phyloP scores from a whole-genome alignment of 2,888 invertebrate species.

The Pecten maximus region DNA sequence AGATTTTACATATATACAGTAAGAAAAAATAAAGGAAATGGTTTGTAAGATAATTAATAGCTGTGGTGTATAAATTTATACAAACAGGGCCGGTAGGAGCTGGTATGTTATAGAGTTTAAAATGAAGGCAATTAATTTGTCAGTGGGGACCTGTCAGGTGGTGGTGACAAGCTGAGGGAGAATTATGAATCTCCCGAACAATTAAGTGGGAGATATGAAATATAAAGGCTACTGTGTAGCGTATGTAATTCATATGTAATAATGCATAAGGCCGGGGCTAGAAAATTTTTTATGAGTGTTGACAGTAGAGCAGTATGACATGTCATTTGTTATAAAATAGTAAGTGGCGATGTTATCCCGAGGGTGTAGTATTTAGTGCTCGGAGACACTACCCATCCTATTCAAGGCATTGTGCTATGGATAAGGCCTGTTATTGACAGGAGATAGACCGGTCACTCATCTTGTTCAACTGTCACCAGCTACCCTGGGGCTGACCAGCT shows the following conservation, averaged over 20 bases:
- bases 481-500: background rate
- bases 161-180: conserved; percentile 56
- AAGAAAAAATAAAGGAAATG: background rate
- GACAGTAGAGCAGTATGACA: conserved; percentile 27
- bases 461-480: background rate
- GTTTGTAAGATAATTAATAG: background rate
- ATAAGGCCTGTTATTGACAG: conserved; percentile 11
- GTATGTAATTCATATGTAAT: background rate
- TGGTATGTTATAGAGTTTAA: background rate
- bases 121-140: conserved; percentile 26
- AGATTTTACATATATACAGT: background rate
- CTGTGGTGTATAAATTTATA: background rate
- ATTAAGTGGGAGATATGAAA: background rate
- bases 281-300: conserved; percentile 10
- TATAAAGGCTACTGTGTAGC: background rate
- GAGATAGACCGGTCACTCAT: conserved; percentile 5
- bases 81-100: background rate
- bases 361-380: background rate
- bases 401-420: background rate
- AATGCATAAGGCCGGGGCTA: background rate
- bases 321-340: background rate
- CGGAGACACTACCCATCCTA: background rate
- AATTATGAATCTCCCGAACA: background rate
- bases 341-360: background rate
- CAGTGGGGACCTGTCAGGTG: conserved; percentile 55